These are phyloP conservation scores for Gorsachius goisagi DNA, from an alignment of 2,113 vertebrate genomes.

Conservation along the genomic window DNA sequence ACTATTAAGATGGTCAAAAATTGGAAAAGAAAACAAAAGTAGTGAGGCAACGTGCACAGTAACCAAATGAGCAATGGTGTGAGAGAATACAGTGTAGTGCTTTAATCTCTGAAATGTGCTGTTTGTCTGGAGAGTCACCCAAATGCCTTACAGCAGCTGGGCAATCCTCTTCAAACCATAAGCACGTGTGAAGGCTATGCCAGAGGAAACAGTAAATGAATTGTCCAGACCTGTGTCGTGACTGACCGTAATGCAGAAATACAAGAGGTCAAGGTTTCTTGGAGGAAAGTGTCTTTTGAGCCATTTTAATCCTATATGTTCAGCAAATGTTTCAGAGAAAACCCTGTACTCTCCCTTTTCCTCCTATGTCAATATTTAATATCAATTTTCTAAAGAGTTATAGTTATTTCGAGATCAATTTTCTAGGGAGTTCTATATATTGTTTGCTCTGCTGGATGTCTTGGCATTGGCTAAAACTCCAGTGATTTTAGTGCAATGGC, in stretches of 20 bases:
- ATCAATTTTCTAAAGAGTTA: neutral
- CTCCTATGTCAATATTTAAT: neutral
- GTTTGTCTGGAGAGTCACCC: neutral
- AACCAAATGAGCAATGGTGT: neutral
- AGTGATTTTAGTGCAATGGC: neutral
- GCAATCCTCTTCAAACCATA: neutral
- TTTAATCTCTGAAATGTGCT: neutral
- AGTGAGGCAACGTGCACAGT: neutral
- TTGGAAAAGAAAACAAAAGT: neutral
- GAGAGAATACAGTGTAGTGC: neutral
- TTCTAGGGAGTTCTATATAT: neutral
- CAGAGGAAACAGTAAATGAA: neutral
- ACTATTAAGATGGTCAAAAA: neutral
- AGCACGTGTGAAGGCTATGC: neutral
- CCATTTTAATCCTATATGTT: neutral
- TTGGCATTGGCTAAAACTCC: neutral
- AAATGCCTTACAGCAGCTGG: neutral
- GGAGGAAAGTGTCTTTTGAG: neutral
- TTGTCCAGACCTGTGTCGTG: neutral
- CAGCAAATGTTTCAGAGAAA: neutral
- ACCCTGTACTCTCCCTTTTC: neutral
- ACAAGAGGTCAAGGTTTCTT: neutral
- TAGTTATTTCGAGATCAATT: neutral
- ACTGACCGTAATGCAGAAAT: neutral
- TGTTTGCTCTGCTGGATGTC: neutral